phyloP scores from a whole-genome alignment of 2,113 vertebrate genomes.

The Plectropomus leopardus region DNA sequence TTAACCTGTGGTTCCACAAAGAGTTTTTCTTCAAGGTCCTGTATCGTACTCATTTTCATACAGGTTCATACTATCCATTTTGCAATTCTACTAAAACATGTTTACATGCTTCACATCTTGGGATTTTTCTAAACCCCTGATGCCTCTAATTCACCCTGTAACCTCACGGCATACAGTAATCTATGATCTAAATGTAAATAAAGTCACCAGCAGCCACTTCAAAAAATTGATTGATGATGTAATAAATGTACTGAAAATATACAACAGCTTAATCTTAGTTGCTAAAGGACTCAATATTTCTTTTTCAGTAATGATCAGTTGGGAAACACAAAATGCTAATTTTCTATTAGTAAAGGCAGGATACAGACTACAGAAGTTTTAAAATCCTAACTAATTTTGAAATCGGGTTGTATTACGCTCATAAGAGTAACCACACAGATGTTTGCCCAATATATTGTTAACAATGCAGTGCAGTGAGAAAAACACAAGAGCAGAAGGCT shows the following conservation, averaged over 20 bases:
- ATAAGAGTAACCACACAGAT: too few species aligned
- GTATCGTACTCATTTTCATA: too few species aligned
- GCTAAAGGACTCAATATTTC: not conserved
- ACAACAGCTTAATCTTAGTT: not conserved
- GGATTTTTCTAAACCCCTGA: not conserved
- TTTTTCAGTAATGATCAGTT: not conserved
- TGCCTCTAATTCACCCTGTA: not conserved
- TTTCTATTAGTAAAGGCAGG: not conserved
- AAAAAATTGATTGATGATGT: not conserved
- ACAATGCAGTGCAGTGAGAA: too few species aligned
- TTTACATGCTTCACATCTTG: too few species aligned
- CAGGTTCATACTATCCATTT: too few species aligned
- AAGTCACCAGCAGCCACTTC: not conserved
- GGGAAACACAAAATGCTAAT: not conserved
- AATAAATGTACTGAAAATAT: not conserved
- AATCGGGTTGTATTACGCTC: too few species aligned
- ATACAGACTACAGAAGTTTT: too few species aligned
- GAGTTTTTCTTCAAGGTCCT: not conserved
- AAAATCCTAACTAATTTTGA: too few species aligned
- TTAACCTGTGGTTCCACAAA: slow-evolving; percentile 27
- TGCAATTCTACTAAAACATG: too few species aligned
- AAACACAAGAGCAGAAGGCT: too few species aligned
- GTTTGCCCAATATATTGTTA: too few species aligned
- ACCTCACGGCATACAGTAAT: not conserved
- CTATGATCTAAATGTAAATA: slow-evolving; percentile 1